Conservation (phyloP, 2,797 vertebrate genomes). For the Phoeniculus purpureus region DNA sequence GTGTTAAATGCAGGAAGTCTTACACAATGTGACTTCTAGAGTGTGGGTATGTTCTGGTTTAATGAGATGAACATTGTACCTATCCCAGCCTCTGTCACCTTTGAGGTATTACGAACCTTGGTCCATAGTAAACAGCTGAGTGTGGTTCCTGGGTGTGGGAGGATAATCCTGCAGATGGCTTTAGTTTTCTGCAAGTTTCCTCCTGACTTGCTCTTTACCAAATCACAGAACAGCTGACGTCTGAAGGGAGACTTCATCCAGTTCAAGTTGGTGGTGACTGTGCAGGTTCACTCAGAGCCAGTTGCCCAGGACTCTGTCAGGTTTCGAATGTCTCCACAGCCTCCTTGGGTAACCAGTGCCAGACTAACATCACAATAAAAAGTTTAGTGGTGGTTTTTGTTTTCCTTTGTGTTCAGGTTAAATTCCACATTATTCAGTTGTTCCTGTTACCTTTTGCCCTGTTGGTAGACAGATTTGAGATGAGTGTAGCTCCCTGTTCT, state of each 20-base stretch:
- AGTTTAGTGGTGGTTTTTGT: no score
- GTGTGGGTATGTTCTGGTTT: neutral
- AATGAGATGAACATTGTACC: neutral
- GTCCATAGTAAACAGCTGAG: neutral
- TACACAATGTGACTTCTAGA: neutral
- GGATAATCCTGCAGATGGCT: neutral
- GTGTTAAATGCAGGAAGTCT: neutral
- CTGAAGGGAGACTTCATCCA: neutral
- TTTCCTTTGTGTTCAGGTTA: neutral
- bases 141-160: neutral
- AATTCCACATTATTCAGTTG: neutral
- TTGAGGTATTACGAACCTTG: neutral
- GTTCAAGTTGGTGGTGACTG: accelerated
- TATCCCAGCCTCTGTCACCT: neutral
- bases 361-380: neutral
- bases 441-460: accelerated
- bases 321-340: neutral
- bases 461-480: neutral
- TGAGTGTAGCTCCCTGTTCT: neutral
- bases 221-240: neutral
- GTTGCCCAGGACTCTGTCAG: neutral
- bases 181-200: neutral
- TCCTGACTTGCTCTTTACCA: neutral
- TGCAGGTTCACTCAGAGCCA: neutral
- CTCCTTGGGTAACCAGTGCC: neutral